Evolutionary conservation across 2,113 vertebrate species (phyloP).

Genomic region (Astur gentilis): DNA sequence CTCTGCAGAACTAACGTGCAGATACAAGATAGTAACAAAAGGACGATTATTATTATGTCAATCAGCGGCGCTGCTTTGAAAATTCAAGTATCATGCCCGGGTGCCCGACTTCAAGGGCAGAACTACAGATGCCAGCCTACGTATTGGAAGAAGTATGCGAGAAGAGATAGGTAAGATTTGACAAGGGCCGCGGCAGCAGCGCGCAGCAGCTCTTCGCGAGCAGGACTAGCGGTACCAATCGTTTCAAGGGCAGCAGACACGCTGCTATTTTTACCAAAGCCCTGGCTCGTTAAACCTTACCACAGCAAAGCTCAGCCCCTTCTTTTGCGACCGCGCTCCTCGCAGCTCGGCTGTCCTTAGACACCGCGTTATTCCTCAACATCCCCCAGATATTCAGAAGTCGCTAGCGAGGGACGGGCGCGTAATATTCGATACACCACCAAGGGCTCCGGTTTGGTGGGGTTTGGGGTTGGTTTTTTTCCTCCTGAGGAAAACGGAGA

Average conservation of each 20-base stretch:
- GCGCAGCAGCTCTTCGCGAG: background rate
- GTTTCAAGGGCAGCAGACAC: slow-evolving; percentile 46
- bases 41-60: background rate
- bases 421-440: background rate
- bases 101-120: background rate
- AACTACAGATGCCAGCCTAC: background rate
- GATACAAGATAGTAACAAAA: background rate
- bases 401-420: background rate
- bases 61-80: background rate
- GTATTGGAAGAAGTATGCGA: background rate
- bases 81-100: background rate
- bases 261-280: slow-evolving; percentile 54
- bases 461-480: no score
- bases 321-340: background rate
- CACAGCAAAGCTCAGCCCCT: background rate
- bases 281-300: background rate
- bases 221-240: background rate
- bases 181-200: background rate
- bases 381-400: background rate
- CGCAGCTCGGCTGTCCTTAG: background rate
- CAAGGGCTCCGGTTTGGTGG: background rate
- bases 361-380: background rate
- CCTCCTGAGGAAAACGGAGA: background rate
- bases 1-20: background rate
- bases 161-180: background rate